phyloP scores from a whole-genome alignment of 2,113 vertebrate genomes.

The Clarias macrocephalus region DNA sequence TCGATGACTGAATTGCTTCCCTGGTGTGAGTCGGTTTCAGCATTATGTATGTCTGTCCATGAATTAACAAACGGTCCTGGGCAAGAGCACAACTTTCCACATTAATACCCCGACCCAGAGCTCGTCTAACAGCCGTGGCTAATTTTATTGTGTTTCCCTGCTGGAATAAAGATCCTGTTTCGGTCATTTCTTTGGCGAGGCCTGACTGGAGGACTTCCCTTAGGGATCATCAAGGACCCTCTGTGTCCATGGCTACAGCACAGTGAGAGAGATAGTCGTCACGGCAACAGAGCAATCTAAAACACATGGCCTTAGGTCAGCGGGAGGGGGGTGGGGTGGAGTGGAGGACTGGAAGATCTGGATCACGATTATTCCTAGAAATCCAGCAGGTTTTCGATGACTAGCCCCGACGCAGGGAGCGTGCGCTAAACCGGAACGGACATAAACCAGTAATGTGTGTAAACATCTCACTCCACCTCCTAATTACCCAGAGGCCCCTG shows the following conservation, averaged over 20 bases:
- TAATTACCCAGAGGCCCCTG: conserved; percentile 27
- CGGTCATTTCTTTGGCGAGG: conserved; percentile 40
- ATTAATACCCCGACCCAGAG: conserved; percentile 7
- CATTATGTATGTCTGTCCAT: neutral
- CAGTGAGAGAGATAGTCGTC: conserved; percentile 57
- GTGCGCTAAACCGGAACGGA: neutral
- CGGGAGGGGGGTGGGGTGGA: neutral
- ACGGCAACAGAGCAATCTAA: conserved; percentile 56
- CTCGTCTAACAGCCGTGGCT: conserved; percentile 2
- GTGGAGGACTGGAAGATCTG: neutral
- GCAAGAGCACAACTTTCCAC: neutral
- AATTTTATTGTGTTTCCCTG: conserved; percentile 22
- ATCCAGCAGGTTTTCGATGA: neutral
- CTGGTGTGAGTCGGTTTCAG: neutral
- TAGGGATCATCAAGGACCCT: conserved; percentile 58
- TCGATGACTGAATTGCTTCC: neutral
- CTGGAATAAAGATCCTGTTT: conserved; percentile 39
- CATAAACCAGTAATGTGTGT: neutral
- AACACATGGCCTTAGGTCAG: conserved; percentile 55
- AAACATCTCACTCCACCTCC: conserved; percentile 15
- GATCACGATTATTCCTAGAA: neutral
- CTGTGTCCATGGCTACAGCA: conserved; percentile 59
- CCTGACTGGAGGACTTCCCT: conserved; percentile 47
- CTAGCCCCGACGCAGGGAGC: neutral
- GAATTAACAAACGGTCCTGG: neutral